Evolutionary conservation across 1,140 invertebrate genomes (phyloP).

Genomic region (Physella acuta): DNA sequence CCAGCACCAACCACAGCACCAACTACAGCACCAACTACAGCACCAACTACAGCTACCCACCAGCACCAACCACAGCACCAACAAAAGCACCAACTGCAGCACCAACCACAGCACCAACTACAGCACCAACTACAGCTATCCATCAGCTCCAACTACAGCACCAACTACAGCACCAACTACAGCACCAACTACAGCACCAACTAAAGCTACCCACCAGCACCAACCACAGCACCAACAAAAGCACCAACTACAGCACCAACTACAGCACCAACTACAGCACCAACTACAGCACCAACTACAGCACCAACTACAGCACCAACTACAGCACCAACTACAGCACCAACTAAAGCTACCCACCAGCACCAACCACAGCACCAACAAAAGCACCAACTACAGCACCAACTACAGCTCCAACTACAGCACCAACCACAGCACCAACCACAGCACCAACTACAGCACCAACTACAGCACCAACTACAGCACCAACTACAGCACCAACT

Average conservation of each 20-base stretch:
- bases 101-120: background rate
- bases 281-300: background rate
- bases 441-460: no score
- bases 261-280: background rate
- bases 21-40: background rate
- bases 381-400: background rate
- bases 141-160: background rate
- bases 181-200: background rate
- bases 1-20: background rate
- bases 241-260: background rate
- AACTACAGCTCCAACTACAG: no score
- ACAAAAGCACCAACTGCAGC: background rate
- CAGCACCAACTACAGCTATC: background rate
- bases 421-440: no score
- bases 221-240: background rate
- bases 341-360: no score
- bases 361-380: background rate
- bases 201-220: background rate
- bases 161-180: background rate
- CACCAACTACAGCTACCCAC: no score
- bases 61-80: background rate
- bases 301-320: background rate
- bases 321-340: background rate
- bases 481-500: no score
- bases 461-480: no score